These are phyloP conservation scores for Limonius californicus DNA, from an alignment of 1,140 invertebrate genomes.

Conservation along the genomic window DNA sequence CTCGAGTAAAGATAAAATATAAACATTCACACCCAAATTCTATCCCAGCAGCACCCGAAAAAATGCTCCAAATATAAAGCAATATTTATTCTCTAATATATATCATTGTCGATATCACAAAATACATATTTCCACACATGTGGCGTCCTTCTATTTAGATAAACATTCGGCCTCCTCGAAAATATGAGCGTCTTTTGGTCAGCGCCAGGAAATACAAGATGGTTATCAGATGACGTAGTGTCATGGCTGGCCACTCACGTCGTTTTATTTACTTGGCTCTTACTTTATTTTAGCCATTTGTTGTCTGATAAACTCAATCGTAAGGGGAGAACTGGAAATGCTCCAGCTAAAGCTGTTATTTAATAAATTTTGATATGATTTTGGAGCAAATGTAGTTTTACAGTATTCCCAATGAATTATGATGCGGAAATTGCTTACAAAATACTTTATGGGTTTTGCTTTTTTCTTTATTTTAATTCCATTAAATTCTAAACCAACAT, in stretches of 20 bases:
- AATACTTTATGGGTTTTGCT: too few relatives aligned
- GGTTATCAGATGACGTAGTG: conserved; percentile 40
- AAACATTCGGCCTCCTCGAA: conserved; percentile 35
- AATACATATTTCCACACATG: conserved; percentile 35
- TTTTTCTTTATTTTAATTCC: too few relatives aligned
- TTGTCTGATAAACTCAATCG: conserved; percentile 2
- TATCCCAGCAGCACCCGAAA: not conserved
- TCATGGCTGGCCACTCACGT: conserved; percentile 35
- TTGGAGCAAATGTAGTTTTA: too few relatives aligned
- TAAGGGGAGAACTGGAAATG: not conserved
- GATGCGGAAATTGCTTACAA: too few relatives aligned
- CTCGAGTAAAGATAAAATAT: too few relatives aligned
- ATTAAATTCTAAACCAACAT: too few relatives aligned
- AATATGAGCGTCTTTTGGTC: conserved; percentile 40
- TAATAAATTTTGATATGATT: too few relatives aligned
- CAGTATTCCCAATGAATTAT: too few relatives aligned
- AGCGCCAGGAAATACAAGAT: conserved; percentile 41
- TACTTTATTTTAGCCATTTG: conserved; percentile 12
- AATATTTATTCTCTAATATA: conserved; percentile 14
- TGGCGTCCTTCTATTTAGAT: conserved; percentile 36
- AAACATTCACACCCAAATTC: not conserved
- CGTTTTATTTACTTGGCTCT: conserved; percentile 34
- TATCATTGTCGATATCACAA: conserved; percentile 25
- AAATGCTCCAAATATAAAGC: conserved; percentile 12
- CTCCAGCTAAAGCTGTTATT: too few relatives aligned